Base-by-base conservation (phyloP, 2,113 vertebrate species). In the Pholis gunnellus region DNA sequence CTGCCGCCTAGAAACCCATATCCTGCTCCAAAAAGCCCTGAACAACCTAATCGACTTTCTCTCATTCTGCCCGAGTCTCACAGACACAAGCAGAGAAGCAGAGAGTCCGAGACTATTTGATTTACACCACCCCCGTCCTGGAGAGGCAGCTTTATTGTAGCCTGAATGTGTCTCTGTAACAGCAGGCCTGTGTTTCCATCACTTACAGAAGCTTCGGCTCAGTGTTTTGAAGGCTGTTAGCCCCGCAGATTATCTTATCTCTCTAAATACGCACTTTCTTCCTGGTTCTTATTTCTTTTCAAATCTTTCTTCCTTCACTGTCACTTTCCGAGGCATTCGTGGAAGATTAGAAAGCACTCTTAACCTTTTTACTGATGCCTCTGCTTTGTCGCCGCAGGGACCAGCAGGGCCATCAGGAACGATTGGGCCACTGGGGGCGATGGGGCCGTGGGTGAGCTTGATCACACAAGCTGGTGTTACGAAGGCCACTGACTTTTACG, bases 381-480 rank as follows among this genome's bases (percentile, higher is more conserved):
- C 68, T 92, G 52, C 87, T 73, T 92, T 29, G 44, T 68, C 57
- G 81, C 94, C 88, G 27, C 89, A 98, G 97, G 98, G 97, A 82
- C 95, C 95, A 25, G 87, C 95, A 70, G 98, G 98, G 91, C 95
- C 96, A 54, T 88, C 94, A 80, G 98, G 98, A 44, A 94, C 91
- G 56, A 77, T 93, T 0, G 98, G 98, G 9, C 92, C 96, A 50
- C 92, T 96, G 64, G 98, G 98, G 89, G 96, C 97, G 84, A 97
- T 96, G 42, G 98, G 98, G 11, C 93, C 82, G n/a, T 94, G 93
- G 96, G 98, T 99, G 94, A 85, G 93, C 88, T 81, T 84, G 50
- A 87, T 86, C 73, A 69, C 65, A 73, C 59, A 78, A 10, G 54
- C 44, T 38, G 56, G 38, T 38, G 46, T 40, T 0, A 8, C 68